Base-by-base conservation (phyloP, 2,797 vertebrate species). In the Sparus aurata region DNA sequence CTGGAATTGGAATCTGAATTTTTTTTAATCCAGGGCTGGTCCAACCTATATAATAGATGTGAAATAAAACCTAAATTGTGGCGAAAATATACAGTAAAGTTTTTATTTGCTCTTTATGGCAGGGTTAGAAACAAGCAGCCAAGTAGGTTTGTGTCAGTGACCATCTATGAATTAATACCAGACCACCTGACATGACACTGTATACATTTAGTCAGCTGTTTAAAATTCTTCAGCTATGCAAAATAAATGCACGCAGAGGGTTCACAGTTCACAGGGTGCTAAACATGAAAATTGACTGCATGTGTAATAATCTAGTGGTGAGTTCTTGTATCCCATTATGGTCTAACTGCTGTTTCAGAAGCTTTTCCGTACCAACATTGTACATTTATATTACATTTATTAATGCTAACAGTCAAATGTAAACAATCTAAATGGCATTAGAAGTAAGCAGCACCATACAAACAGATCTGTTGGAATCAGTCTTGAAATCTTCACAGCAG, bases 401-500 rank as follows among this genome's bases (percentile, higher is more conserved):
- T 30, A 47, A 41, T 30, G 13, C 18, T 52, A 64, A 50, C 11
- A 16, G 17, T 53, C 22, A 60, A 15, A 75, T 22, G 5, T 52
- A 23, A 71, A 77, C 34, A 43, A 52, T n/a, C 43, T 15, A 2
- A 74, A 43, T 7, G 65, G 23, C 27, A 16, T 34, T 63, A 13
- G 5, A n/a, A 22, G 61, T 55, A 68, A 54, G 43, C 10, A 52
- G 12, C 17, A 25, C 63, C 63, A 30, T 1, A 54, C 22, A 69
- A 79, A 77, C 58, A 69, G 4, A 72, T 67, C 47, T 58, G 54
- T 12, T 12, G 20, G 30, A 70, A 73, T 73, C 54, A 27, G 76
- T 52, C 4, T 12, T 55, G 25, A 75, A 77, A 80, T 85, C 65
- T 69, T 20, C 58, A 46, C 68, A 73, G 66, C 10, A 64, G 12